Evolutionary conservation across 2,888 invertebrate genomes (phyloP), one percentile per base, ranked within the genome.

Genomic region (Xylocampa areola): DNA sequence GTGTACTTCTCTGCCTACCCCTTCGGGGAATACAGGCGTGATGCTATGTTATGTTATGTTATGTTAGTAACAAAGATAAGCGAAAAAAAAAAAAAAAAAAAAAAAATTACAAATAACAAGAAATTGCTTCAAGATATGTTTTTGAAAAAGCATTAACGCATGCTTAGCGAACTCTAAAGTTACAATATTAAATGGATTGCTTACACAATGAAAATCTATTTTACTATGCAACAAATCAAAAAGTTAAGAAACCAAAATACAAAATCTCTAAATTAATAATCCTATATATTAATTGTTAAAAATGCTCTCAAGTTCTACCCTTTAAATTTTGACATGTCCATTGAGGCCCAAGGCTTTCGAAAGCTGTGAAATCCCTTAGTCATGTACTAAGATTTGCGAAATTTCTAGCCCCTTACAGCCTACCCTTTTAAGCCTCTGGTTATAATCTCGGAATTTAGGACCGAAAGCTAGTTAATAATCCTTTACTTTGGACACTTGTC

Each of bases 351-450:
- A 35, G 17, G 25, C 19, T 48, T 25, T 19, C 10, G 25, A 51
- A 33, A 33, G 33, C 33, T 35, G 39, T 23, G 11, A 30, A 68
- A 68, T 48, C 68, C 50, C 49, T 45, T 41, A 60, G 40, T 60
- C 52, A 60, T 33, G 29, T 29, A 36, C 44, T 52, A 72, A 51
- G 62, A 57, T 55, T 61, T 52, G 47, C 41, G 37, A 61, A 68
- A 68, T 52, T 49, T 68, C 50, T 53, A 68, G 55, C 61, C 68
- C 55, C 49, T 49, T 49, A n/a, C n/a, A n/a, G n/a, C n/a, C n/a
- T n/a, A n/a, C n/a, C n/a, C n/a, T n/a, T 50, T 30, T 66, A 16
- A 59, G 60, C 41, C 45, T 25, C 58, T 33, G 33, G 50, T 44
- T 51, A 55, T 55, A 52, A 67, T 41, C 45, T 45, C 21, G n/a